These are phyloP conservation scores for Lagopus leucura DNA, from an alignment of 2,113 vertebrate genomes.

Conservation along the genomic window DNA sequence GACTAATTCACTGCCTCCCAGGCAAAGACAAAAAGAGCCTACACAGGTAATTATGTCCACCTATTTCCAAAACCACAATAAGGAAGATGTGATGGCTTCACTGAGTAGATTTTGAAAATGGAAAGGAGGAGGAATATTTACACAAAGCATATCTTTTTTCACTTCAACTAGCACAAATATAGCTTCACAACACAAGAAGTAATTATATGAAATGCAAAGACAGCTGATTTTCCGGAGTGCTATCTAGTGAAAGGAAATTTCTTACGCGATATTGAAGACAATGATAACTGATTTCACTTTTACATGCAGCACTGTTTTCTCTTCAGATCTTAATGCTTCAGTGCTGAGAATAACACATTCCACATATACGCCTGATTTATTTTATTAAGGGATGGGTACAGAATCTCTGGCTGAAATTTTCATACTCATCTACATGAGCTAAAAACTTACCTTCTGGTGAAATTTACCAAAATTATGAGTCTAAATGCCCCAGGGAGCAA, in stretches of 20 bases:
- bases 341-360: slow-evolving; percentile 33
- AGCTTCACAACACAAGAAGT: slow-evolving; percentile 20
- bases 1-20: slow-evolving; percentile 24
- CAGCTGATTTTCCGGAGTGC: slow-evolving; percentile 54
- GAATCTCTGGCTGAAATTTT: slow-evolving; percentile 17
- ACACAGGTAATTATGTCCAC: slow-evolving; percentile 26
- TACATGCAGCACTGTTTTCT: neutral
- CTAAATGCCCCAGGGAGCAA: slow-evolving; percentile 14
- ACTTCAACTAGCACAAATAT: slow-evolving; percentile 50
- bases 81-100: slow-evolving; percentile 27
- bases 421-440: neutral
- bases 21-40: slow-evolving; percentile 18
- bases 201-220: slow-evolving; percentile 60
- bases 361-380: slow-evolving; percentile 27
- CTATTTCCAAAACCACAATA: slow-evolving; percentile 41
- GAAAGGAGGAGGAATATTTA: slow-evolving; percentile 63
- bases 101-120: slow-evolving; percentile 32
- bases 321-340: slow-evolving; percentile 37
- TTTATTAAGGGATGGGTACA: slow-evolving; percentile 34
- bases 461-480: neutral
- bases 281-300: slow-evolving; percentile 49
- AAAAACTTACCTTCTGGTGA: neutral
- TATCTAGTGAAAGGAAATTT: slow-evolving; percentile 37
- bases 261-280: neutral
- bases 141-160: slow-evolving; percentile 40